Conservation (phyloP, 2,797 vertebrate species). For the Hydrocynus forskahlii region DNA sequence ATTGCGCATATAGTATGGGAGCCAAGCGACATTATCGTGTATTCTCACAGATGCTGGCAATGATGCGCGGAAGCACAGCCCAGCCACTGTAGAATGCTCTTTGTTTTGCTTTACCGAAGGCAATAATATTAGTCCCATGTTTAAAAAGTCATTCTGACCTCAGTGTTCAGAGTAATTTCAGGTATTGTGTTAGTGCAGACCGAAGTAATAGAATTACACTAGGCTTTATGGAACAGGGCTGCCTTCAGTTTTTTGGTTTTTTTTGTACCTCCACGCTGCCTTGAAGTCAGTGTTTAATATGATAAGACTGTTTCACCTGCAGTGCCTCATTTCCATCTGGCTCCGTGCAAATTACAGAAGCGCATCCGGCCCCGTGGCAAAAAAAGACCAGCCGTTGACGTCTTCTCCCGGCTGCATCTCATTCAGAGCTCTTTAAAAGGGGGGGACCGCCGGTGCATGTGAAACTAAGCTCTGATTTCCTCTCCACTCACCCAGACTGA, state of each 20-base stretch:
- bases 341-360: slow-evolving; percentile 50
- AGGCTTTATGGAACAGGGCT: slow-evolving; percentile 32
- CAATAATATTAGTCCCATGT: background rate
- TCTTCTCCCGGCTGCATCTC: background rate
- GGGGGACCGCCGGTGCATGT: background rate
- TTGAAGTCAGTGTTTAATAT: slow-evolving; percentile 49
- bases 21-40: background rate
- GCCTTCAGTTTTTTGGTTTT: background rate
- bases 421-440: slow-evolving; percentile 6
- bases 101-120: background rate
- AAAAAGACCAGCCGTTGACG: slow-evolving; percentile 20
- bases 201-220: slow-evolving; percentile 47
- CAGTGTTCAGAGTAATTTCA: slow-evolving; percentile 6
- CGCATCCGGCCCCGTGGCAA: slow-evolving; percentile 42
- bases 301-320: slow-evolving; percentile 52
- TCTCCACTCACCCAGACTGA: background rate
- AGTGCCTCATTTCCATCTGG: slow-evolving; percentile 54
- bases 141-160: slow-evolving; percentile 11
- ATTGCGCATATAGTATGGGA: background rate
- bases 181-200: slow-evolving; percentile 45
- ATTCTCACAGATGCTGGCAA: background rate
- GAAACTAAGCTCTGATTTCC: slow-evolving; percentile 5
- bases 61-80: background rate
- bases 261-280: slow-evolving; percentile 6
- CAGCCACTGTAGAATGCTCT: background rate